These are phyloP conservation scores for Theonella swinhoei DNA, from an alignment of 37 sponge, comb jelly and placozoan genomes.

Conservation along the genomic window DNA sequence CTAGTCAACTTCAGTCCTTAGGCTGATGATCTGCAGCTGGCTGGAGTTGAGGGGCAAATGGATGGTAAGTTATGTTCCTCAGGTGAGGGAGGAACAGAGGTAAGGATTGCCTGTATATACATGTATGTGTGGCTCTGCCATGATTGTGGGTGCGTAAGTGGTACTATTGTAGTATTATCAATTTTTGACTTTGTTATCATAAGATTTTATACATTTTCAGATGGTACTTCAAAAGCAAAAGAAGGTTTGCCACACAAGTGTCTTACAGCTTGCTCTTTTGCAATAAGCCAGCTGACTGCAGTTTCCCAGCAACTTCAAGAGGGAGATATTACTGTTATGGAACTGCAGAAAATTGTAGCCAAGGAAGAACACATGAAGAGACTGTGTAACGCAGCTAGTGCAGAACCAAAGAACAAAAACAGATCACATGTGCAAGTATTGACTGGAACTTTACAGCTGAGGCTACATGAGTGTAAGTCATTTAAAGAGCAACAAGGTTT, in stretches of 20 bases:
- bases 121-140: no score
- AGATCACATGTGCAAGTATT: background rate
- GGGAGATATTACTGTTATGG: conserved; percentile 26
- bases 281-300: conserved; percentile 11
- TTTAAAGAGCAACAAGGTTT: background rate
- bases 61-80: no score
- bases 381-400: conserved; percentile 20
- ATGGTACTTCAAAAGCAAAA: background rate
- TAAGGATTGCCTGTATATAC: no score
- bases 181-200: no score
- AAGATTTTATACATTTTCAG: no score
- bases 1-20: no score
- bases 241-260: conserved; percentile 11
- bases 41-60: no score
- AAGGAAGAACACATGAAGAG: conserved; percentile 30
- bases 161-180: no score
- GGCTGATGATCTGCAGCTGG: no score
- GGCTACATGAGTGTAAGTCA: background rate
- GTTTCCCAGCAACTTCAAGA: conserved; percentile 1
- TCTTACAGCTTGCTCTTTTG: conserved; percentile 14
- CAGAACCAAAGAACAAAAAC: background rate
- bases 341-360: conserved; percentile 13
- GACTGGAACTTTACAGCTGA: background rate
- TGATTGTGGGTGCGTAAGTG: no score
- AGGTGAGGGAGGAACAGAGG: no score